These are phyloP conservation scores for Gortyna flavago DNA, from an alignment of 2,888 invertebrate genomes.

Conservation along the genomic window DNA sequence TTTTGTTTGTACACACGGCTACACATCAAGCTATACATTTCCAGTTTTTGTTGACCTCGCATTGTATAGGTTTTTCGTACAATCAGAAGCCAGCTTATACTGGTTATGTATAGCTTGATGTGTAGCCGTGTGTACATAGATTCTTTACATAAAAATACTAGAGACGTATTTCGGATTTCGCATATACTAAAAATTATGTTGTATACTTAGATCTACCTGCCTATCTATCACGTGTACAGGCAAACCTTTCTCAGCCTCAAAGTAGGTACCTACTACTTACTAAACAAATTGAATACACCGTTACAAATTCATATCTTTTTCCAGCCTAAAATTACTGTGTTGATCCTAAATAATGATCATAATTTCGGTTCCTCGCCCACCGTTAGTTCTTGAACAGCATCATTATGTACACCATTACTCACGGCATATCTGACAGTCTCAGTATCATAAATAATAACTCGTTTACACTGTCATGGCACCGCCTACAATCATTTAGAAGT, in stretches of 20 bases:
- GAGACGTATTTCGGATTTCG: too few relatives aligned
- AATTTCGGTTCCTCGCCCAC: constrained; percentile 1
- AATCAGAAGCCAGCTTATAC: too few relatives aligned
- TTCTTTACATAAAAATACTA: too few relatives aligned
- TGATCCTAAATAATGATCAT: constrained; percentile 13
- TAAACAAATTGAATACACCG: constrained; percentile 10
- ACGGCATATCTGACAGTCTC: not conserved
- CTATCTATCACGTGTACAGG: not conserved
- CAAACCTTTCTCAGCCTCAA: not conserved
- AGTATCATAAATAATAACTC: constrained; percentile 9
- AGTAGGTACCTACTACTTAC: not conserved
- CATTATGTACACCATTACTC: constrained; percentile 22
- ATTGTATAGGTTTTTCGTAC: too few relatives aligned
- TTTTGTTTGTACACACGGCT: too few relatives aligned
- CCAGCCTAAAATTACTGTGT: not conserved
- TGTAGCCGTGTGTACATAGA: too few relatives aligned
- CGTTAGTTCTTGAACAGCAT: not conserved
- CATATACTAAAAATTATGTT: too few relatives aligned
- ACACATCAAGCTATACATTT: too few relatives aligned
- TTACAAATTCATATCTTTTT: constrained; percentile 1
- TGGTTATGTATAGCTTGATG: too few relatives aligned
- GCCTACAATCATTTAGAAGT: not conserved
- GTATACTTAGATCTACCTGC: too few relatives aligned
- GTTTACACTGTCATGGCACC: constrained; percentile 1
- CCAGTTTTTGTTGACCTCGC: too few relatives aligned